Evolutionary conservation across 2,113 vertebrate species (phyloP).

Genomic region (Serinus canaria): DNA sequence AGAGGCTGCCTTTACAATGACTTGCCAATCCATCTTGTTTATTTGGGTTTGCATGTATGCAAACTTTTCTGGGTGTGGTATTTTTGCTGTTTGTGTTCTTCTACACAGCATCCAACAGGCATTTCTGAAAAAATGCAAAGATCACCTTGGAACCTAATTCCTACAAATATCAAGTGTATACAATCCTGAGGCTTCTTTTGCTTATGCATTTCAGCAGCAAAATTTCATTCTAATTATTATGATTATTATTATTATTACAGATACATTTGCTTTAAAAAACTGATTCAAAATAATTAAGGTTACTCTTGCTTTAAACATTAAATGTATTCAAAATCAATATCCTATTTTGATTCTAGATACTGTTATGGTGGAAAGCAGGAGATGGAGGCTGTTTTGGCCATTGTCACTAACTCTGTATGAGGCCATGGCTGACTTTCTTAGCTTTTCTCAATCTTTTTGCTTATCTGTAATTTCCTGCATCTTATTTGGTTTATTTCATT

Average conservation of each 20-base stretch:
- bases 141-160: background rate
- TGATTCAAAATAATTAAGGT: background rate
- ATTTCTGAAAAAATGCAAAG: background rate
- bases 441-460: conserved; percentile 22
- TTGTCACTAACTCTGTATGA: background rate
- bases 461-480: conserved; percentile 46
- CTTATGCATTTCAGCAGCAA: background rate
- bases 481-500: conserved; percentile 21
- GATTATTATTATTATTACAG: background rate
- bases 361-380: background rate
- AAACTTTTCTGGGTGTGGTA: background rate
- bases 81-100: background rate
- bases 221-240: background rate
- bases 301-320: background rate
- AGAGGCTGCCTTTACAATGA: background rate
- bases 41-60: background rate
- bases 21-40: background rate
- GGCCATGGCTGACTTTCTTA: background rate
- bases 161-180: background rate
- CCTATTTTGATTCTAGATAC: conserved; percentile 36
- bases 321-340: conserved; percentile 49
- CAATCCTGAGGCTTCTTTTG: background rate
- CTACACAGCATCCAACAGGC: background rate
- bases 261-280: background rate
- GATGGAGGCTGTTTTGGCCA: background rate